A percentile compares a stretch with the other conserved stretches of the same genome.
These are phyloP conservation scores for Labia minor DNA, from an alignment of 2,888 invertebrate species.

Conservation along the genomic window DNA sequence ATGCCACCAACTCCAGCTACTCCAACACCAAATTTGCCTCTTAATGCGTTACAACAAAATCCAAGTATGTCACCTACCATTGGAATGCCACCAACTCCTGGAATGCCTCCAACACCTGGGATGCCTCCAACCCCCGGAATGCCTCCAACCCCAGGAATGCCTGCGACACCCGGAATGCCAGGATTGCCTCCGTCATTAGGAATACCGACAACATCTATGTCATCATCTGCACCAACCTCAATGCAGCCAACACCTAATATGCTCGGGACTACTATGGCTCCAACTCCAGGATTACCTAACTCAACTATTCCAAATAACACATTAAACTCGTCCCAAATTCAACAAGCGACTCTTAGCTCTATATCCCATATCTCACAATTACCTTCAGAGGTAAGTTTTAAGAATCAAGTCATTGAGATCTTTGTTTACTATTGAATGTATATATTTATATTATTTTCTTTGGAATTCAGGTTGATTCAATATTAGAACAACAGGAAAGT, in stretches of 20 bases:
- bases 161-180: constrained; percentile 38
- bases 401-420: background rate
- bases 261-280: background rate
- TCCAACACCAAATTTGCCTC: constrained; percentile 26
- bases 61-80: constrained; percentile 30
- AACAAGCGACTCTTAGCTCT: constrained; percentile 26
- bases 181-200: constrained; percentile 29
- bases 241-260: constrained; percentile 24
- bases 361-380: constrained; percentile 49
- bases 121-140: constrained; percentile 42
- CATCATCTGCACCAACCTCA: constrained; percentile 7
- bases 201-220: constrained; percentile 24
- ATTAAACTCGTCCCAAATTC: no score
- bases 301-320: constrained; percentile 18
- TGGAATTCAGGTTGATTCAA: constrained; percentile 25
- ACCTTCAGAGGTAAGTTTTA: constrained; percentile 42
- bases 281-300: background rate
- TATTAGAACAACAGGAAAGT: constrained; percentile 28
- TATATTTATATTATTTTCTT: constrained; percentile 15
- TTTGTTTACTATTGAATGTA: constrained; percentile 20
- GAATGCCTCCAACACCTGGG: constrained; percentile 43
- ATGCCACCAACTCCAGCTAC: constrained; percentile 34
- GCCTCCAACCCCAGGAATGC: constrained; percentile 35
- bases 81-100: constrained; percentile 33
- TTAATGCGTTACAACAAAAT: constrained; percentile 32